Evolutionary conservation across 2,888 invertebrate species (phyloP).

Genomic region (Chelonus formosanus): DNA sequence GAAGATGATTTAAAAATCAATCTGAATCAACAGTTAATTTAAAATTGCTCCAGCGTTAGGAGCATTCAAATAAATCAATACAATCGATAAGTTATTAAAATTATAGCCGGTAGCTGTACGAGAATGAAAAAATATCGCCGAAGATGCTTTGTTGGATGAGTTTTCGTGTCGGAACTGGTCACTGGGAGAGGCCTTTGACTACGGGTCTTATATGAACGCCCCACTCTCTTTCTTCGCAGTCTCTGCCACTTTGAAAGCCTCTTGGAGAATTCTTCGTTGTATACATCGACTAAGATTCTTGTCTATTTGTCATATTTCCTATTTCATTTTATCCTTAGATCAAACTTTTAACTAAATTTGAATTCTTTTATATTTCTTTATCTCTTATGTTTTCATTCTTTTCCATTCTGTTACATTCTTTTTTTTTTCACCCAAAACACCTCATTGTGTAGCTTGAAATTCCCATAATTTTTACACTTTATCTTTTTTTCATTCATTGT

Average conservation of each 20-base stretch:
- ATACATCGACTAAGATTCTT: slow-evolving; percentile 44
- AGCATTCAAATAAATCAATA: slow-evolving; percentile 18
- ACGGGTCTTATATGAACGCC: slow-evolving; percentile 64
- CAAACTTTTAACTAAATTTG: no score
- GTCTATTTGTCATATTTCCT: slow-evolving; percentile 10
- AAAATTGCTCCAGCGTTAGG: slow-evolving; percentile 12
- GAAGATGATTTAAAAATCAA: slow-evolving; percentile 3
- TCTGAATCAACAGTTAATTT: background rate
- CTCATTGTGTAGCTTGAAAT: no score
- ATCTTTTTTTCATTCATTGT: no score
- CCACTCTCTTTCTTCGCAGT: slow-evolving; percentile 53
- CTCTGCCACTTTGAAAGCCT: slow-evolving; percentile 53
- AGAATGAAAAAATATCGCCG: slow-evolving; percentile 46
- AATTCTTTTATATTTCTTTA: no score
- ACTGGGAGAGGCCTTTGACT: slow-evolving; percentile 64
- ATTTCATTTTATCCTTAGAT: background rate
- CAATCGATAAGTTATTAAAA: slow-evolving; percentile 34
- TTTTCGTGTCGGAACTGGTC: slow-evolving; percentile 64
- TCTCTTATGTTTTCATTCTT: no score
- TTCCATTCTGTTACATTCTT: no score
- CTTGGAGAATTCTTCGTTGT: slow-evolving; percentile 54
- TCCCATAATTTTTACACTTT: no score
- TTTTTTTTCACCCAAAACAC: no score
- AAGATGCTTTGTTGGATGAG: slow-evolving; percentile 62
- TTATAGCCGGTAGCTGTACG: slow-evolving; percentile 27